These are phyloP conservation scores for Melinaea marsaeus DNA, from an alignment of 2,888 invertebrate genomes.

Conservation along the genomic window DNA sequence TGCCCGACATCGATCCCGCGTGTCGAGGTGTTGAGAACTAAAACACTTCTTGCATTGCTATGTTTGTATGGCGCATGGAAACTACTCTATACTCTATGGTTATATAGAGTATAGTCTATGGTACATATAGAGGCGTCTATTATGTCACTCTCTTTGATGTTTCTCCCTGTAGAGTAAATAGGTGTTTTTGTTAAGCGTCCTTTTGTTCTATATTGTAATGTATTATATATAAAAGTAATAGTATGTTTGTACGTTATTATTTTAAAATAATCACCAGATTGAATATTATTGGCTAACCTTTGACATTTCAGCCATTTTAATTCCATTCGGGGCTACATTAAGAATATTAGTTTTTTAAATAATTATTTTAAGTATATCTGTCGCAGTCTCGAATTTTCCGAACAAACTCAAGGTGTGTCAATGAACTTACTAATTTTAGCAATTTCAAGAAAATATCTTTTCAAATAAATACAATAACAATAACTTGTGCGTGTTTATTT, in stretches of 20 bases:
- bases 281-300: conserved; percentile 19
- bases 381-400: neutral
- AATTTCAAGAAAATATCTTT: neutral
- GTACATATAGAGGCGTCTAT: conserved; percentile 42
- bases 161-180: conserved; percentile 38
- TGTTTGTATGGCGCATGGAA: conserved; percentile 36
- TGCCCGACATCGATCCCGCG: conserved; percentile 71
- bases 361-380: neutral
- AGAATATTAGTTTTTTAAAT: neutral
- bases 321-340: neutral
- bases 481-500: no score
- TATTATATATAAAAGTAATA: conserved; percentile 2
- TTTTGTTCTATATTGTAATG: conserved; percentile 36
- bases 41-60: conserved; percentile 54
- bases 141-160: conserved; percentile 75
- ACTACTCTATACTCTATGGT: conserved; percentile 33
- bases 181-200: conserved; percentile 31
- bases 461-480: no score
- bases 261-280: neutral
- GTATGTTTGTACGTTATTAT: neutral
- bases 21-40: conserved; percentile 60
- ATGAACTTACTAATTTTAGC: conserved; percentile 7
- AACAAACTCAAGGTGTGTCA: neutral
- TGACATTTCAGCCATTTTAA: conserved; percentile 16
- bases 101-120: conserved; percentile 18